Percentiles rank a stretch among this genome's conserved stretches.
Evolutionary conservation across 2,888 invertebrate species (phyloP).

Genomic region (Eilema depressum): DNA sequence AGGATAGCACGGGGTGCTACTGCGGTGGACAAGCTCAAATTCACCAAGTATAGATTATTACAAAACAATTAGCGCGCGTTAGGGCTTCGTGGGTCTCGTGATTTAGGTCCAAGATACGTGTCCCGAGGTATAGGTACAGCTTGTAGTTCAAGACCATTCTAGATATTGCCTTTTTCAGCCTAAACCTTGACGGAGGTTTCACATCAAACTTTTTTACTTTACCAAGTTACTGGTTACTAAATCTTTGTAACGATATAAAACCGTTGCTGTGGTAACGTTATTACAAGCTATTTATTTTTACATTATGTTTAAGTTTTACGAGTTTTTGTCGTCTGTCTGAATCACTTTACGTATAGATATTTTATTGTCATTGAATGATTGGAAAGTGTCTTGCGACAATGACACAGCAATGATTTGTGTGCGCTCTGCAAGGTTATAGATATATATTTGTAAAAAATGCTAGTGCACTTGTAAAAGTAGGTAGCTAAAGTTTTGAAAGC

Average conservation of each 20-base stretch:
- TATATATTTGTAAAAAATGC: not conserved
- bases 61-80: too few relatives aligned
- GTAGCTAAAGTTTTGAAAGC: not conserved
- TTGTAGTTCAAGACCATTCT: not conserved
- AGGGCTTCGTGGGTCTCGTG: too few relatives aligned
- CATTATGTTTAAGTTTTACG: conserved; percentile 5
- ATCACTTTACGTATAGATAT: not conserved
- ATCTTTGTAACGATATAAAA: not conserved
- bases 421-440: conserved; percentile 8
- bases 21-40: too few relatives aligned
- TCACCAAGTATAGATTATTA: too few relatives aligned
- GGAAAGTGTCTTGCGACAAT: conserved; percentile 14
- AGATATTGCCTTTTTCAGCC: not conserved
- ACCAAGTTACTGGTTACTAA: not conserved
- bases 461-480: not conserved
- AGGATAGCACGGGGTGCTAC: too few relatives aligned
- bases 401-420: conserved; percentile 5
- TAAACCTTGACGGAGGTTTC: not conserved
- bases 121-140: too few relatives aligned
- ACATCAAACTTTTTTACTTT: not conserved
- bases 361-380: not conserved
- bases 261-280: not conserved
- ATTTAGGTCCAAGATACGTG: too few relatives aligned
- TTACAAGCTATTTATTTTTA: not conserved
- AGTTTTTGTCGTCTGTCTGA: conserved; percentile 1